phyloP scores from a whole-genome alignment of 1,140 invertebrate genomes.

The Heliconius himera region DNA sequence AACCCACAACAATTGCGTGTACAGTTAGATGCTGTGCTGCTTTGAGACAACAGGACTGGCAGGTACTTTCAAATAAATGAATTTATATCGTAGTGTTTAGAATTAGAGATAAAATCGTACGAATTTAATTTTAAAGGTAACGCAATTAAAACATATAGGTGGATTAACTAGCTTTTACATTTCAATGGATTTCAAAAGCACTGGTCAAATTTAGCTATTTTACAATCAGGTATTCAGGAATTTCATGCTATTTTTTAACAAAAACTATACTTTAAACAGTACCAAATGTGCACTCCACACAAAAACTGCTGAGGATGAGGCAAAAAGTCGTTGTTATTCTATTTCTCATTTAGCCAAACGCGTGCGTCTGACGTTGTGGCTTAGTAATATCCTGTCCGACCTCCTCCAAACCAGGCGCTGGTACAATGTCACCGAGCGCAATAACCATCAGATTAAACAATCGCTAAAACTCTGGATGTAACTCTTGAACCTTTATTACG shows the following conservation, averaged over 20 bases:
- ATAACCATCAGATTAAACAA: slow-evolving; percentile 52
- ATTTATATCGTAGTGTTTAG: not conserved
- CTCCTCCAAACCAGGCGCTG: slow-evolving; percentile 50
- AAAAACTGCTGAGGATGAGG: slow-evolving; percentile 6
- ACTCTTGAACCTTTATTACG: slow-evolving; percentile 67
- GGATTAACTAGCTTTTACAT: not conserved
- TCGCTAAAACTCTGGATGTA: slow-evolving; percentile 48
- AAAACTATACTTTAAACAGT: not conserved
- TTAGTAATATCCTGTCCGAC: slow-evolving; percentile 77
- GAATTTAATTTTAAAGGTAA: not conserved
- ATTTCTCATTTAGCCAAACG: slow-evolving; percentile 73
- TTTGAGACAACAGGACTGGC: too few relatives aligned
- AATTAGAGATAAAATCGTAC: too few relatives aligned
- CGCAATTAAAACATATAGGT: not conserved
- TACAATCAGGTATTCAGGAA: not conserved
- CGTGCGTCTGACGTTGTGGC: slow-evolving; percentile 68
- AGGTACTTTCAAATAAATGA: not conserved
- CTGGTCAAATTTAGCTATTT: not conserved
- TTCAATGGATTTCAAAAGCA: not conserved
- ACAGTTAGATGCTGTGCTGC: too few relatives aligned
- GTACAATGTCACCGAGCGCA: slow-evolving; percentile 40
- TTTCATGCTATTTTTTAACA: not conserved
- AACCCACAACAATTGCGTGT: too few relatives aligned
- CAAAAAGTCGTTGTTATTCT: slow-evolving; percentile 46
- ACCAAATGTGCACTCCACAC: not conserved